Evolutionary conservation across 1,140 invertebrate species (phyloP).

Genomic region (Homarus americanus): DNA sequence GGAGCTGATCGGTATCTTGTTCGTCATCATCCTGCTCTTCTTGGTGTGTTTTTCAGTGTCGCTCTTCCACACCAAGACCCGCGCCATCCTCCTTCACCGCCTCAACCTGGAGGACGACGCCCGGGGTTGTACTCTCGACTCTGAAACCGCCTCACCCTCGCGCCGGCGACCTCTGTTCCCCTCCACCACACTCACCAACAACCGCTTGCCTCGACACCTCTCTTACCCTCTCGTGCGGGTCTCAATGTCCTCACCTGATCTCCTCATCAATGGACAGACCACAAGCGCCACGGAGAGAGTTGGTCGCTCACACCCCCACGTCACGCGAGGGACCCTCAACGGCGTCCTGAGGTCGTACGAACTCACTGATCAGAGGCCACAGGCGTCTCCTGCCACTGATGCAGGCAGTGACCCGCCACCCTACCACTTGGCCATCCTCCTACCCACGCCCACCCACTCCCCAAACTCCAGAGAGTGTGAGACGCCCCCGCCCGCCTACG

Average conservation of each 20-base stretch:
- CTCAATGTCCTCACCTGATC: slow-evolving; percentile 67
- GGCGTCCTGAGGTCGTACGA: slow-evolving; percentile 22
- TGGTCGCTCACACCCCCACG: slow-evolving; percentile 22
- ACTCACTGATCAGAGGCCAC: background rate
- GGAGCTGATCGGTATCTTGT: slow-evolving; percentile 70
- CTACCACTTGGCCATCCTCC: slow-evolving; percentile 71
- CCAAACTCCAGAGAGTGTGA: slow-evolving; percentile 45
- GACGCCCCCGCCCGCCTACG: slow-evolving; percentile 73
- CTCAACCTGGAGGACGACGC: slow-evolving; percentile 73
- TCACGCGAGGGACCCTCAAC: background rate
- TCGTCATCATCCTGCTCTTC: slow-evolving; percentile 73
- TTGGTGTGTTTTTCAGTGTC: slow-evolving; percentile 74
- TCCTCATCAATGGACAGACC: slow-evolving; percentile 60
- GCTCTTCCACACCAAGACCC: slow-evolving; percentile 74
- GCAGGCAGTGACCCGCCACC: slow-evolving; percentile 64
- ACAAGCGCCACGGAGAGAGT: slow-evolving; percentile 14
- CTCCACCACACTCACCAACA: slow-evolving; percentile 20
- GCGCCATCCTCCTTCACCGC: slow-evolving; percentile 71
- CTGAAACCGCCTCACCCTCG: slow-evolving; percentile 28
- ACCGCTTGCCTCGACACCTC: background rate
- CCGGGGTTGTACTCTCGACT: slow-evolving; percentile 41
- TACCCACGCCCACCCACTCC: slow-evolving; percentile 46
- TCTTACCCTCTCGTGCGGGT: slow-evolving; percentile 45
- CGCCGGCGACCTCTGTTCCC: slow-evolving; percentile 52
- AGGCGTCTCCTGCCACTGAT: slow-evolving; percentile 17